A percentile compares a stretch with the other conserved stretches of the same genome.
Conservation (phyloP, 1,140 invertebrate species). For the Rhizoglyphus robini region DNA sequence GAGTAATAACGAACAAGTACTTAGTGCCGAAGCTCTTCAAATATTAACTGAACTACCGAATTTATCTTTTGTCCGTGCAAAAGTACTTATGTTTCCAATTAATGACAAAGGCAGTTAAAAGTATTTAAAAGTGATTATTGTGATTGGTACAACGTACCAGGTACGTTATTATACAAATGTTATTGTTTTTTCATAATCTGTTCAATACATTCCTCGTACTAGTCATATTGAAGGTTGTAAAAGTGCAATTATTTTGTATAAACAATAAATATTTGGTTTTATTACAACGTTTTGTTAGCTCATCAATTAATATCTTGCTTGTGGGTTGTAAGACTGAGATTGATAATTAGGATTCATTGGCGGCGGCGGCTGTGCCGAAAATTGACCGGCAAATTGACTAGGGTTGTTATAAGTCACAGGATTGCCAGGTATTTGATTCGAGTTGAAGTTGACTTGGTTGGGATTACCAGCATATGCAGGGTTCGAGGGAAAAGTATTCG, state of each 20-base stretch:
- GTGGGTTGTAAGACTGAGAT: background rate
- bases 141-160: no score
- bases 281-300: background rate
- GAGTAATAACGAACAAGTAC: slow-evolving; percentile 18
- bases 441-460: background rate
- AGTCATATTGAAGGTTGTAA: no score
- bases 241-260: slow-evolving; percentile 11
- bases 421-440: background rate
- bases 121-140: background rate
- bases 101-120: background rate
- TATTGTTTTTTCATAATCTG: no score
- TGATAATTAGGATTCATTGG: background rate
- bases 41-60: slow-evolving; percentile 26
- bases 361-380: background rate
- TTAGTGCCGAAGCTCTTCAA: slow-evolving; percentile 25
- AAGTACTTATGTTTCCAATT: slow-evolving; percentile 26
- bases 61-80: slow-evolving; percentile 26
- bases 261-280: background rate
- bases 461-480: background rate
- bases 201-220: no score
- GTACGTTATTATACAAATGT: no score
- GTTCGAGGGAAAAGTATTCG: background rate
- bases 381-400: background rate
- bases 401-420: background rate
- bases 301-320: background rate